phyloP scores from a whole-genome alignment of 2,113 vertebrate species.

The Muntiacus muntjak region DNA sequence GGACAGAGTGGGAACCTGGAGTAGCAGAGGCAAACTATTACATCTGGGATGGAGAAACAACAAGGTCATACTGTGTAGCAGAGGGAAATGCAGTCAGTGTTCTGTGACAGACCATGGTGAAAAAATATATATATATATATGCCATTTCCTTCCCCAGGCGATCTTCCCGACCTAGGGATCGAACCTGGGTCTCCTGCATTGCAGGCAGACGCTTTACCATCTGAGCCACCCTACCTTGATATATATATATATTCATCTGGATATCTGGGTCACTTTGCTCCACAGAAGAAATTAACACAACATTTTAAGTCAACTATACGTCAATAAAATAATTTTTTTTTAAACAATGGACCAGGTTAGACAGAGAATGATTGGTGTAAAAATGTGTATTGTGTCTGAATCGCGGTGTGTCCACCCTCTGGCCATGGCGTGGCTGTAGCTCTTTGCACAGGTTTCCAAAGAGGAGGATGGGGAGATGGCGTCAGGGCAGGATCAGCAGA shows the following conservation, averaged over 20 bases:
- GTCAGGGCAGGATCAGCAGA: background rate
- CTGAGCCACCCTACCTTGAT: background rate
- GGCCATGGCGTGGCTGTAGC: background rate
- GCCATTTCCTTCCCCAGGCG: background rate
- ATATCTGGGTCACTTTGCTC: background rate
- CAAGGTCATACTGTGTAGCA: background rate
- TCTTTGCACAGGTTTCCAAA: background rate
- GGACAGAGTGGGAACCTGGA: background rate
- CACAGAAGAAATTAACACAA: background rate
- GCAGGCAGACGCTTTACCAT: background rate
- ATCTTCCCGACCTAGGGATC: background rate
- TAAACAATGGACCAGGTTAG: fast-evolving
- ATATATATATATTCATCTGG: background rate
- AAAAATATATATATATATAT: background rate
- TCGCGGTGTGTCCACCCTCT: background rate
- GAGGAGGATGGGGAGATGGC: fast-evolving
- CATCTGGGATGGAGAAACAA: background rate
- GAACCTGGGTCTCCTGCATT: background rate
- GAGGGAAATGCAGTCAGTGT: background rate
- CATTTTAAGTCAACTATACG: background rate
- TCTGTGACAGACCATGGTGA: background rate
- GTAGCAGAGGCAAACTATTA: background rate
- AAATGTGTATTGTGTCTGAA: background rate
- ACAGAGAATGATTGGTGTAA: background rate
- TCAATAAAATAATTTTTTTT: background rate